These are phyloP conservation scores for Lutjanus argentimaculatus DNA, from an alignment of 2,797 vertebrate genomes.

Conservation along the genomic window DNA sequence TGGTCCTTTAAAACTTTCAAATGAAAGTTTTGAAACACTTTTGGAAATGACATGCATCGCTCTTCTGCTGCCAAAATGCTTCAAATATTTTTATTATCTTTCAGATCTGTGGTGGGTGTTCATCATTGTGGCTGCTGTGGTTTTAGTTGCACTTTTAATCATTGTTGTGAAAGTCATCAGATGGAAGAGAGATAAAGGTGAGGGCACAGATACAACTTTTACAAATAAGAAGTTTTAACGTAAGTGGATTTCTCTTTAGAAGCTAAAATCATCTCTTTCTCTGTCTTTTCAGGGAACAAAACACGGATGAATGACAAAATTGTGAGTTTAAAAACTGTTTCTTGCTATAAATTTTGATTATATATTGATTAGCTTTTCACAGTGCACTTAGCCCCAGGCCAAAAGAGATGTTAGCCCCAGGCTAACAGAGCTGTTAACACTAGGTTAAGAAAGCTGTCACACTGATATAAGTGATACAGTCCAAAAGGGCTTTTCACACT, in stretches of 20 bases:
- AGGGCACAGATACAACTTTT: background rate
- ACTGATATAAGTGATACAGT: no score
- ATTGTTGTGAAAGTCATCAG: background rate
- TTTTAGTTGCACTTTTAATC: background rate
- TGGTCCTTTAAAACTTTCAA: no score
- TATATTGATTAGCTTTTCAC: background rate
- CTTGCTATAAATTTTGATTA: background rate
- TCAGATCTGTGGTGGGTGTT: background rate
- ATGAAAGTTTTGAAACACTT: no score
- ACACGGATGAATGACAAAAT: fast-evolving
- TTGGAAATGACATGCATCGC: no score
- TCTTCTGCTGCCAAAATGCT: background rate
- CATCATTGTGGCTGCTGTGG: background rate
- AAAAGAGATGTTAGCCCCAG: no score
- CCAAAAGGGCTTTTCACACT: no score
- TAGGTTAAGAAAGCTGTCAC: no score
- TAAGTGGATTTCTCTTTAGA: background rate
- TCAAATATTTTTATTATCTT: background rate
- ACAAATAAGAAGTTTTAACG: background rate
- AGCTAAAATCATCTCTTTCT: background rate
- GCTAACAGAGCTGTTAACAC: no score
- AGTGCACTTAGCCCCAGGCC: no score
- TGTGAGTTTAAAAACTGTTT: constrained; percentile 35
- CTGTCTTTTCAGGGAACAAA: constrained; percentile 13
- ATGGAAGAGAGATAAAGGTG: constrained; percentile 24